These are phyloP conservation scores for Platysternon megacephalum DNA, from an alignment of 2,113 vertebrate genomes.

Conservation along the genomic window DNA sequence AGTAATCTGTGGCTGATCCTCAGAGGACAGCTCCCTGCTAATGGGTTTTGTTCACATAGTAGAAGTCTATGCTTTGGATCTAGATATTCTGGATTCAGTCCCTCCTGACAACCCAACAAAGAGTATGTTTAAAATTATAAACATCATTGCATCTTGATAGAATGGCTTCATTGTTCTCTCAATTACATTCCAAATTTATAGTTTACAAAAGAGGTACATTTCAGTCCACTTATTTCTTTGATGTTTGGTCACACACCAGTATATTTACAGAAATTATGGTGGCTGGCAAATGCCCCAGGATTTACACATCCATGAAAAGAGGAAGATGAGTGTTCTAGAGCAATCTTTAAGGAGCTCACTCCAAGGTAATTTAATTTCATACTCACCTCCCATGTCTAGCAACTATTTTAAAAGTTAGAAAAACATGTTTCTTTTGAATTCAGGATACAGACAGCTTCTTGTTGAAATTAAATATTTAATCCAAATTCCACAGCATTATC, in stretches of 20 bases:
- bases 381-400: not conserved
- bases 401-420: not conserved
- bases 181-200: not conserved
- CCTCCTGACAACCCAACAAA: not conserved
- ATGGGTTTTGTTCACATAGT: not conserved
- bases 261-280: not conserved
- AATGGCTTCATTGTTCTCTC: not conserved
- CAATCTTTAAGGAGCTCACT: not conserved
- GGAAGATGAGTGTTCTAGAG: not conserved
- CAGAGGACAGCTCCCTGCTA: not conserved
- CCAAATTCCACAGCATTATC: not conserved
- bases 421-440: not conserved
- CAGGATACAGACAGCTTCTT: not conserved
- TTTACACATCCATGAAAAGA: not conserved
- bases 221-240: not conserved
- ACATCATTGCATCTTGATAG: not conserved
- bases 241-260: not conserved
- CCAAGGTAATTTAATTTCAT: not conserved
- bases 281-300: not conserved
- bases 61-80: not conserved
- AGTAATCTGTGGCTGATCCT: not conserved
- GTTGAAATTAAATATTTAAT: slow-evolving; percentile 40
- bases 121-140: not conserved
- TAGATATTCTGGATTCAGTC: not conserved
- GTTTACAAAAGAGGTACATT: not conserved